These are phyloP conservation scores for Agonopterix subpropinquella DNA, from an alignment of 2,888 invertebrate genomes.

Conservation along the genomic window DNA sequence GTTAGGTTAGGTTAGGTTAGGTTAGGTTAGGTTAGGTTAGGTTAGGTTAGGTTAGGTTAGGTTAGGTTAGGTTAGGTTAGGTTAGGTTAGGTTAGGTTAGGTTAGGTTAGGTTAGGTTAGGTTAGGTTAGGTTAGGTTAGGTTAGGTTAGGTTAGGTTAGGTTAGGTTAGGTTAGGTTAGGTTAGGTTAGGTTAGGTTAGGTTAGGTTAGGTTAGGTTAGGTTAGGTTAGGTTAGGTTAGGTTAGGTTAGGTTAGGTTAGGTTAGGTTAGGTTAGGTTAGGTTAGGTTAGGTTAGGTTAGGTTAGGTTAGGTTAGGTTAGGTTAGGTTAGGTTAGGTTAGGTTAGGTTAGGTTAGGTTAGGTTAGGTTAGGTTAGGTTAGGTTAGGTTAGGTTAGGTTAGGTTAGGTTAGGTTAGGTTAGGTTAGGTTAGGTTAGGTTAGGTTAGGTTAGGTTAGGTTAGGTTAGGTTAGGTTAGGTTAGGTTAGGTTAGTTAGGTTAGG, in stretches of 20 bases:
- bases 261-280: slow-evolving; percentile 8
- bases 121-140: too few relatives aligned
- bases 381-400: slow-evolving; percentile 10
- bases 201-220: too few relatives aligned
- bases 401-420: slow-evolving; percentile 11
- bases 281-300: slow-evolving; percentile 7
- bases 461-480: slow-evolving; percentile 11
- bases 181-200: too few relatives aligned
- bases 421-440: slow-evolving; percentile 11
- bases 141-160: not conserved
- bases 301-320: slow-evolving; percentile 9
- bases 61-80: too few relatives aligned
- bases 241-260: slow-evolving; percentile 9
- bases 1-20: too few relatives aligned
- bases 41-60: too few relatives aligned
- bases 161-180: not conserved
- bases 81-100: too few relatives aligned
- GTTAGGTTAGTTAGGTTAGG: slow-evolving; percentile 12
- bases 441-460: slow-evolving; percentile 6
- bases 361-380: slow-evolving; percentile 10
- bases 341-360: slow-evolving; percentile 11
- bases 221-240: too few relatives aligned
- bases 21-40: too few relatives aligned
- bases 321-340: slow-evolving; percentile 10
- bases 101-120: too few relatives aligned